phyloP scores from a whole-genome alignment of 92 coral and sea anemone genomes.

The Nematostella vectensis region DNA sequence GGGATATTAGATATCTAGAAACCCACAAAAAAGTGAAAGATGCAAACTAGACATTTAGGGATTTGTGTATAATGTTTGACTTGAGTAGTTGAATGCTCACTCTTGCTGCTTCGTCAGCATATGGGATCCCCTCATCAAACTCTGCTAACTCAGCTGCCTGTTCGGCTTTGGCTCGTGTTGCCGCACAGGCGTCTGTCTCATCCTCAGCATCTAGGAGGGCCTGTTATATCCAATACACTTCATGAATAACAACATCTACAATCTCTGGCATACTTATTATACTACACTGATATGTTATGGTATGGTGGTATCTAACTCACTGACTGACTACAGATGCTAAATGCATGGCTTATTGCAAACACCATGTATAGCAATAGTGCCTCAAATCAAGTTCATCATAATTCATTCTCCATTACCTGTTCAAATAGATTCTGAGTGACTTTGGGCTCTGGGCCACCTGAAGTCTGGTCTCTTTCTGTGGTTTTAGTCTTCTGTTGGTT shows the following conservation, averaged over 20 bases:
- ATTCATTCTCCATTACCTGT: no score
- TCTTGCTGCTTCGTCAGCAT: conserved; percentile 66
- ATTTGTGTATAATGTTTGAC: no score
- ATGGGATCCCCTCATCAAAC: conserved; percentile 85
- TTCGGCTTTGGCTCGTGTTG: conserved; percentile 88
- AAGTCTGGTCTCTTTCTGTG: conserved; percentile 7
- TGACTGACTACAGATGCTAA: no score
- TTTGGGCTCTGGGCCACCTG: conserved; percentile 22
- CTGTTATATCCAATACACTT: no score
- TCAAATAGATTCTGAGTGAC: conserved; percentile 60
- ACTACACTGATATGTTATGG: background rate
- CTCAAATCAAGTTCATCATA: no score
- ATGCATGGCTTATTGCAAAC: no score
- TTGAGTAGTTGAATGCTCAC: no score
- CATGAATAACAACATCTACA: background rate
- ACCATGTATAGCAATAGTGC: no score
- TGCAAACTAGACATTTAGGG: no score
- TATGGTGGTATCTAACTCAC: no score
- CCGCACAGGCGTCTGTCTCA: conserved; percentile 97
- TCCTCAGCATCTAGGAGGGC: conserved; percentile 94
- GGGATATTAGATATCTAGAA: no score
- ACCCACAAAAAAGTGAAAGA: no score
- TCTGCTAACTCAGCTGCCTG: conserved; percentile 94
- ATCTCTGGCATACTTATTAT: background rate
- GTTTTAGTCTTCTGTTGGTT: background rate